Conservation (phyloP, 2,797 vertebrate genomes). For the Trachurus trachurus region DNA sequence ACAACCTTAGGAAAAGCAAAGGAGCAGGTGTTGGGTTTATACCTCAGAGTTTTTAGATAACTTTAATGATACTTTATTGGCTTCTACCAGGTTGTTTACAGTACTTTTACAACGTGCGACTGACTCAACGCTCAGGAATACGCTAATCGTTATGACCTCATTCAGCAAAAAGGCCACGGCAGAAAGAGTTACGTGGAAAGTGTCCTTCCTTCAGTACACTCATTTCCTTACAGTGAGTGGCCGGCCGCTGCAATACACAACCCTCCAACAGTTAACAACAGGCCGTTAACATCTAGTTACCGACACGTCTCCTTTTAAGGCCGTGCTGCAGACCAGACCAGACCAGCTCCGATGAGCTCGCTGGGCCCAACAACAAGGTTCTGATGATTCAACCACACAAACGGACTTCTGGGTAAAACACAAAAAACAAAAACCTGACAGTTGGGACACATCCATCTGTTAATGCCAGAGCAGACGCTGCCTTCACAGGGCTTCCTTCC, state of each 20-base stretch:
- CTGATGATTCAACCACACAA: slow-evolving; percentile 57
- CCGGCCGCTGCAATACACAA: slow-evolving; percentile 14
- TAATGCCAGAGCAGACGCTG: slow-evolving; percentile 50
- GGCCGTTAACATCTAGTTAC: slow-evolving; percentile 24
- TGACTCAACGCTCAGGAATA: slow-evolving; percentile 54
- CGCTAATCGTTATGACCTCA: slow-evolving; percentile 29
- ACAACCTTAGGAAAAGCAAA: neutral
- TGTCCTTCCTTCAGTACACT: slow-evolving; percentile 33
- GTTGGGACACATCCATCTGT: slow-evolving; percentile 35
- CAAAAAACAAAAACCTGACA: slow-evolving; percentile 12
- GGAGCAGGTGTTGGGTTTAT: neutral
- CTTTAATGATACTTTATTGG: slow-evolving; percentile 17
- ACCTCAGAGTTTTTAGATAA: neutral
- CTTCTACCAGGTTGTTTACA: slow-evolving; percentile 8
- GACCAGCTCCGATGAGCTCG: slow-evolving; percentile 2
- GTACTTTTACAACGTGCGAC: slow-evolving; percentile 45
- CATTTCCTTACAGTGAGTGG: slow-evolving; percentile 27
- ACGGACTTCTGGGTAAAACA: slow-evolving; percentile 13
- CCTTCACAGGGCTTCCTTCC: slow-evolving; percentile 61
- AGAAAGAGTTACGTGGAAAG: slow-evolving; percentile 11
- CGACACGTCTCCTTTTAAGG: slow-evolving; percentile 65
- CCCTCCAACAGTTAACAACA: slow-evolving; percentile 34
- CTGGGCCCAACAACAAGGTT: slow-evolving; percentile 12
- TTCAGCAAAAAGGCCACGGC: slow-evolving; percentile 9
- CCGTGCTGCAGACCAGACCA: slow-evolving; percentile 1